Conservation (phyloP, 2,888 invertebrate genomes). For the Lycia hirtaria region DNA sequence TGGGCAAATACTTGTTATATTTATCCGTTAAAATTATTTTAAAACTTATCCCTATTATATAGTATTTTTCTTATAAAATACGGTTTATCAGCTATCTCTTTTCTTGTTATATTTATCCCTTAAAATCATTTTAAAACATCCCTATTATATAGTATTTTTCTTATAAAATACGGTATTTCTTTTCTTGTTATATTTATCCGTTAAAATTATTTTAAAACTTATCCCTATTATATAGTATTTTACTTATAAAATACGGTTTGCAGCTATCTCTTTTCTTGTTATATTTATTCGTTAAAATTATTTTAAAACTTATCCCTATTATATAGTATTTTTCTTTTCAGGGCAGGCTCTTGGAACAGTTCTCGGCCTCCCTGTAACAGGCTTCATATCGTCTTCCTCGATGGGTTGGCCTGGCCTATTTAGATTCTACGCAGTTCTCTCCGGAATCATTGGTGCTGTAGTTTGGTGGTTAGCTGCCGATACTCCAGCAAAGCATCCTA, state of each 20-base stretch:
- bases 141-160: no score
- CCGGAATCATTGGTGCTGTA: slow-evolving; percentile 83
- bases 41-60: not conserved
- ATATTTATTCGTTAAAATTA: no score
- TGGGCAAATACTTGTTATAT: no score
- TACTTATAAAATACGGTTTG: no score
- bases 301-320: not conserved
- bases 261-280: no score
- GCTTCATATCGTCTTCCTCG: slow-evolving; percentile 87
- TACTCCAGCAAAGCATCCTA: slow-evolving; percentile 87
- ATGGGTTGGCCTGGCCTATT: slow-evolving; percentile 93
- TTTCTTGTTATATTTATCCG: no score
- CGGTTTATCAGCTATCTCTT: no score
- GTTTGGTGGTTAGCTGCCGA: slow-evolving; percentile 87
- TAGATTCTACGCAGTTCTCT: slow-evolving; percentile 88
- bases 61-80: slow-evolving; percentile 19
- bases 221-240: not conserved
- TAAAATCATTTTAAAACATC: no score
- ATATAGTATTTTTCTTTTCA: slow-evolving; percentile 44
- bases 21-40: no score
- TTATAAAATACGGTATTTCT: not conserved
- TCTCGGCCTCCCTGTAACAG: slow-evolving; percentile 89
- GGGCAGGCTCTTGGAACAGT: slow-evolving; percentile 93
- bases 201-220: no score
- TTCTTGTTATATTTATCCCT: no score